A percentile compares a stretch with the other conserved stretches of the same genome.
Evolutionary conservation across 2,113 vertebrate genomes (phyloP).

Genomic region (Gasterosteus aculeatus): DNA sequence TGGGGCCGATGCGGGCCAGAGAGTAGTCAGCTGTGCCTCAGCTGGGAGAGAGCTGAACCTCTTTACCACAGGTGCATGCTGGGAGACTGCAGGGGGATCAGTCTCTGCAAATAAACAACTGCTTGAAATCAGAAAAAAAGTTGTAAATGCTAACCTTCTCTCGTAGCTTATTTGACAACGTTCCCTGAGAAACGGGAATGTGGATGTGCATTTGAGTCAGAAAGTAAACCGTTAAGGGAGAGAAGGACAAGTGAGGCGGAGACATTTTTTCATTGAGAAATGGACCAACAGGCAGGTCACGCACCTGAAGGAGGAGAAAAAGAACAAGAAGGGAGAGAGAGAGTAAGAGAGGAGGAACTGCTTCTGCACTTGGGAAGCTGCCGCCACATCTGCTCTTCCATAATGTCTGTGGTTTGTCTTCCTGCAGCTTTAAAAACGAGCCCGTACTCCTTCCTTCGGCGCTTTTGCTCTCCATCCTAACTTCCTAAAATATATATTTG

Average conservation of each 20-base stretch:
- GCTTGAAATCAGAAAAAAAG: constrained; percentile 36
- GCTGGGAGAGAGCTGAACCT: constrained; percentile 72
- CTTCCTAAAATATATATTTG: neutral
- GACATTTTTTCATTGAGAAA: constrained; percentile 8
- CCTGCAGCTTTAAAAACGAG: constrained; percentile 24
- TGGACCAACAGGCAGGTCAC: constrained; percentile 18
- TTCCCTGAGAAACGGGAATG: neutral
- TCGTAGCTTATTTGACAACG: neutral
- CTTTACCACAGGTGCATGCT: constrained; percentile 75
- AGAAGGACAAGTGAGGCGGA: constrained; percentile 22
- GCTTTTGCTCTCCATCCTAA: constrained; percentile 25
- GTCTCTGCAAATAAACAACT: constrained; percentile 52
- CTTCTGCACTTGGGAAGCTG: constrained; percentile 81
- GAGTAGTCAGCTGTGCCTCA: constrained; percentile 79
- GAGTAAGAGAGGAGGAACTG: constrained; percentile 62
- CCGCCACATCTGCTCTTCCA: constrained; percentile 82
- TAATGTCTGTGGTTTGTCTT: constrained; percentile 76
- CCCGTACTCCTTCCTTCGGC: neutral
- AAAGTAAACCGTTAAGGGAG: constrained; percentile 6
- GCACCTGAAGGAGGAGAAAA: neutral
- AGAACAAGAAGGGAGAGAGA: constrained; percentile 10
- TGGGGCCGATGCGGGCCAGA: constrained; percentile 70
- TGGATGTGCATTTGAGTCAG: neutral
- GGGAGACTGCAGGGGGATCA: constrained; percentile 57
- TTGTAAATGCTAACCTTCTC: constrained; percentile 30